These are phyloP conservation scores for Pseudococcus longispinus DNA, from an alignment of 2,888 invertebrate genomes.

Conservation along the genomic window DNA sequence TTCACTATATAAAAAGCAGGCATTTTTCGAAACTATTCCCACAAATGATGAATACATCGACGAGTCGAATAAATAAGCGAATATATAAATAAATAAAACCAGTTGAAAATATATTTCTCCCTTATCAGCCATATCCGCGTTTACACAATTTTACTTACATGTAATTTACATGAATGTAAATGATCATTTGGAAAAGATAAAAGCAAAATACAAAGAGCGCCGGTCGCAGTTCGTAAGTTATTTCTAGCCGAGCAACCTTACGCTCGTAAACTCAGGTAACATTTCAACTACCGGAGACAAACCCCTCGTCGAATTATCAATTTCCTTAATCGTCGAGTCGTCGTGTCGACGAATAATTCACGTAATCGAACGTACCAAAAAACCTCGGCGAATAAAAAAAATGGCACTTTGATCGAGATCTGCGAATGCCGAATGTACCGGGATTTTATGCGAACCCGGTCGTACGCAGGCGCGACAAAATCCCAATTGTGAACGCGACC, in stretches of 20 bases:
- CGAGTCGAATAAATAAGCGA: background rate
- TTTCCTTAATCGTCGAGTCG: too few relatives aligned
- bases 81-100: constrained; percentile 31
- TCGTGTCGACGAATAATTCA: background rate
- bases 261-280: background rate
- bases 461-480: constrained; percentile 4
- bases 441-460: constrained; percentile 18
- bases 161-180: constrained; percentile 45
- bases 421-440: too few relatives aligned
- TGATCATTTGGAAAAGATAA: constrained; percentile 32
- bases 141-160: constrained; percentile 32
- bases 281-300: background rate
- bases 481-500: constrained; percentile 15
- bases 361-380: background rate
- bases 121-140: constrained; percentile 25
- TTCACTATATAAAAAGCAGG: background rate
- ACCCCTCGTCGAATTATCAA: too few relatives aligned
- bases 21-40: background rate
- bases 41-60: background rate
- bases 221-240: constrained; percentile 36
- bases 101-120: constrained; percentile 3
- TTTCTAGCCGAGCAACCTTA: background rate
- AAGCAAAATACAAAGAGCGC: constrained; percentile 36
- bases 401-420: too few relatives aligned
- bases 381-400: too few relatives aligned